phyloP scores from a whole-genome alignment of 2,113 vertebrate species.

The Oriolus oriolus region DNA sequence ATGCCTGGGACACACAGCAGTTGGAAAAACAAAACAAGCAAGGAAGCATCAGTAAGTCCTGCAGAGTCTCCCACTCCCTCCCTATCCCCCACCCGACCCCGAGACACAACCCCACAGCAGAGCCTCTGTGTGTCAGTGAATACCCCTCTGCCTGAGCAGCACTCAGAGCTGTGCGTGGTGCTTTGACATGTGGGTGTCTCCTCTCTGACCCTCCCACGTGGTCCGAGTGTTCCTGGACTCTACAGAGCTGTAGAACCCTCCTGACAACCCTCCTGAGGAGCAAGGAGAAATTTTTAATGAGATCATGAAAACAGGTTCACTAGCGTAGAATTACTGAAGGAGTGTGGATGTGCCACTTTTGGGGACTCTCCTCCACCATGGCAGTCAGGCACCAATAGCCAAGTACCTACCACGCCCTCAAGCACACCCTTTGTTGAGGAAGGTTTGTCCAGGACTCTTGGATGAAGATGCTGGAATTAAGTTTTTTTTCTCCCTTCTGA shows the following conservation, averaged over 20 bases:
- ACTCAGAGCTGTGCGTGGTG: neutral
- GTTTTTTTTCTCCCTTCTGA: neutral
- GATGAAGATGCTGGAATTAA: neutral
- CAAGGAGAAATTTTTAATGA: neutral
- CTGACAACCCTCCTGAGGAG: neutral
- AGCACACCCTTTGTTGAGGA: neutral
- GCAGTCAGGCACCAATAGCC: neutral
- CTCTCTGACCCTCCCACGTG: neutral
- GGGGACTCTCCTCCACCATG: neutral
- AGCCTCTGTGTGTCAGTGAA: neutral
- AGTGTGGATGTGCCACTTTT: neutral
- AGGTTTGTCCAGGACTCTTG: neutral
- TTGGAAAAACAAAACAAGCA: slow-evolving; percentile 44
- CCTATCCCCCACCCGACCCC: rapidly evolving
- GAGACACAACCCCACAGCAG: neutral
- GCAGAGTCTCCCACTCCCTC: neutral
- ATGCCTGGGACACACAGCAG: slow-evolving; percentile 80
- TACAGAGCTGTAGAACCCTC: neutral
- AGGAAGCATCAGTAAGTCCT: neutral
- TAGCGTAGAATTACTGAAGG: neutral
- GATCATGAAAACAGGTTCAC: neutral
- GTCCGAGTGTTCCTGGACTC: neutral
- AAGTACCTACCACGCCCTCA: neutral
- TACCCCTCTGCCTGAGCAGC: neutral
- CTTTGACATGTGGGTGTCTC: neutral